Evolutionary conservation across 1,140 invertebrate species (phyloP), one percentile per base, ranked within the genome.

Genomic region (Leptinotarsa defecta): DNA sequence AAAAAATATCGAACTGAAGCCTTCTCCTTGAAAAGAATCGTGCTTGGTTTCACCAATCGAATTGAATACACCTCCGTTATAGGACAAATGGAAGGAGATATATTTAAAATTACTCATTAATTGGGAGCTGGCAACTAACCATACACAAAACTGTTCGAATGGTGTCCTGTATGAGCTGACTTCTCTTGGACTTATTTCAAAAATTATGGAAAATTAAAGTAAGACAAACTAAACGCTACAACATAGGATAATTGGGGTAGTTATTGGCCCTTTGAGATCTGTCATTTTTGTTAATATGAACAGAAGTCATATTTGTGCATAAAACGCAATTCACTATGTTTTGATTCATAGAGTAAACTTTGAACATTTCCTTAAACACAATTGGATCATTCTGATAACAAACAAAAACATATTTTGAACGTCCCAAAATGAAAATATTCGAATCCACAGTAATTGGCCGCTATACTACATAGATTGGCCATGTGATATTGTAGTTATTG

Each of bases 391-490:
- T 52, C 49, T 52, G 49, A 52, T 52, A 52, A 52, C 13, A n/a
- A 52, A 52, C 49, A 52, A 52, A 52, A 52, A 52, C 49, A 52
- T 15, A 52, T 52, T 52, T 52, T 52, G 49, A 52, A 52, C 49
- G 49, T 52, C 49, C 13, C 49, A 52, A 52, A 52, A 52, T 52
- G 49, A 52, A 52, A 52, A 15, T 52, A 52, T 52, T 15, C 8
- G 49, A 52, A 15, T 52, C 49, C 17, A 52, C 49, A 52, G 49
- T 52, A 52, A 52, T 52, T 52, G 49, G 49, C 49, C 49, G 17
- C 4, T 52, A 52, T 52, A 52, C 49, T 52, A 52, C 13, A 52
- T 13, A 52, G 49, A 52, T 52, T 52, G 49, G 49, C 13, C 49
- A 52, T 52, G 49, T 27, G 49, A 52, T 52, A n/a, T 13, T 52